Evolutionary conservation across 2,113 vertebrate species (phyloP).

Genomic region (Empidonax alnorum): DNA sequence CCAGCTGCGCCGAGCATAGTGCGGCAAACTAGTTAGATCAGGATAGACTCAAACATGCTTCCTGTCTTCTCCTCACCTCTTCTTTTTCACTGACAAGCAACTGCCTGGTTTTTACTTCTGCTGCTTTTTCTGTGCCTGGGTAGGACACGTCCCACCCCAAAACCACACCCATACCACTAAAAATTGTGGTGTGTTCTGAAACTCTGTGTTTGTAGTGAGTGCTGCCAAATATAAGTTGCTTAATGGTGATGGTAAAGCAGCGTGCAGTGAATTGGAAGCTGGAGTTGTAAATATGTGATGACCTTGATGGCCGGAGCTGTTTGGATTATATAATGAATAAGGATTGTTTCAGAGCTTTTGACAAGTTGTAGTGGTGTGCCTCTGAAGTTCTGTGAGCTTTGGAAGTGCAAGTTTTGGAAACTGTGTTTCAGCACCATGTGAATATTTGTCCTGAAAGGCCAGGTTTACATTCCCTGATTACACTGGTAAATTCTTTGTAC

Average conservation of each 20-base stretch:
- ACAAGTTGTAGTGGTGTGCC: background rate
- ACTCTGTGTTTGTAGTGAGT: background rate
- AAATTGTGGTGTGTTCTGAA: background rate
- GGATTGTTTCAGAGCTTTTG: background rate
- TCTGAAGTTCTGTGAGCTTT: background rate
- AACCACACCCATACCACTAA: background rate
- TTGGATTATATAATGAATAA: background rate
- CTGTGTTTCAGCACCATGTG: background rate
- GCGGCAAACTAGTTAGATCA: background rate
- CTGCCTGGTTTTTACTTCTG: background rate
- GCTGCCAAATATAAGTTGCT: background rate
- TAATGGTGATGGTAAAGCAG: background rate
- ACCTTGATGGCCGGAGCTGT: background rate
- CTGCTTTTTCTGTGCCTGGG: background rate
- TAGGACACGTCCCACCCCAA: background rate
- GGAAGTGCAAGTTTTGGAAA: background rate
- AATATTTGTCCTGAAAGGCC: background rate
- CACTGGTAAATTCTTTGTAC: background rate
- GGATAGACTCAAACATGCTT: background rate
- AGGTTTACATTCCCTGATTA: background rate
- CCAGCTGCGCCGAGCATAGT: background rate
- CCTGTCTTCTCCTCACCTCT: background rate
- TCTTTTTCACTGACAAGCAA: background rate
- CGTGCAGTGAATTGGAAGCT: fast-evolving
- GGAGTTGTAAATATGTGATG: background rate